These are phyloP conservation scores for Hormaphis cornu DNA, from an alignment of 1,140 invertebrate genomes.

Conservation along the genomic window DNA sequence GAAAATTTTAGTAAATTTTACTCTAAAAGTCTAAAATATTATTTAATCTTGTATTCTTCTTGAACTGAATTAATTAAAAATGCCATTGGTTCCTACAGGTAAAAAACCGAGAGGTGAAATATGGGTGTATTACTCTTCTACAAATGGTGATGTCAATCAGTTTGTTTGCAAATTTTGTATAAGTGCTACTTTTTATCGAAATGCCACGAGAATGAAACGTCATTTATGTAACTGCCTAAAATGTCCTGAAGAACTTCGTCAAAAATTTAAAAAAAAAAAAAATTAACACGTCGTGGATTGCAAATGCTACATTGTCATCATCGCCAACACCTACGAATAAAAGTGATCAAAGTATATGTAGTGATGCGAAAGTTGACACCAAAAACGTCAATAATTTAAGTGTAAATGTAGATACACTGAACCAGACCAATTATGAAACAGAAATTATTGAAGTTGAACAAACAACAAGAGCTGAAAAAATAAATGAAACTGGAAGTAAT, in stretches of 20 bases:
- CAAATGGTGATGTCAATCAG: neutral
- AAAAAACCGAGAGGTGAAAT: slow-evolving; percentile 1
- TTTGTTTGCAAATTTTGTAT: neutral
- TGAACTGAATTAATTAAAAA: neutral
- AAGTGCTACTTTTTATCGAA: slow-evolving; percentile 4
- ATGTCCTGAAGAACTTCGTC: neutral
- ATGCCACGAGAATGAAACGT: neutral
- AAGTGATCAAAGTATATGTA: neutral
- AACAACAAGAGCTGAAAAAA: neutral
- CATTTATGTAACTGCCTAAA: slow-evolving; percentile 4
- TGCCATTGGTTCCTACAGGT: neutral
- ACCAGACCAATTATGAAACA: neutral
- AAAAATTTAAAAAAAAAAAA: slow-evolving; percentile 9
- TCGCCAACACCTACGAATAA: neutral
- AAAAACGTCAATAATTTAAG: neutral
- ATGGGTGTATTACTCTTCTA: slow-evolving; percentile 3
- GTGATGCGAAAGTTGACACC: neutral
- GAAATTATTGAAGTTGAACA: slow-evolving; percentile 1
- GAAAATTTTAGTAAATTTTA: neutral
- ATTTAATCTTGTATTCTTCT: neutral
- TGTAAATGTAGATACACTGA: neutral
- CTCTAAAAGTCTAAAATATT: neutral
- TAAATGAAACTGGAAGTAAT: neutral
- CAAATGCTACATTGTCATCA: slow-evolving; percentile 2
- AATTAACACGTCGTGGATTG: slow-evolving; percentile 1